These are phyloP conservation scores for Proterorhinus semilunaris DNA, from an alignment of 2,113 vertebrate species.

Conservation along the genomic window DNA sequence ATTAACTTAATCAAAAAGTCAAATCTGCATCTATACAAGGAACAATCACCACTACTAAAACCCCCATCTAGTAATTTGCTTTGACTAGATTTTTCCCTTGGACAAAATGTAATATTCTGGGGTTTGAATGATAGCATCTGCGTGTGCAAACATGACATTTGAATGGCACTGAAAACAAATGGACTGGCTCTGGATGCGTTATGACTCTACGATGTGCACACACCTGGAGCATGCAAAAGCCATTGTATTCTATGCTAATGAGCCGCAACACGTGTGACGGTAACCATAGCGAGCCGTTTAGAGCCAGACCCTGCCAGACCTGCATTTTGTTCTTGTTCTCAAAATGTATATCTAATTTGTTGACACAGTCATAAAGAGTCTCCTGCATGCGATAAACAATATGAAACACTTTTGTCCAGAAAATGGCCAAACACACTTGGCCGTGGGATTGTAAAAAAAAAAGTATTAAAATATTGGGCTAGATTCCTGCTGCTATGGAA, in stretches of 20 bases:
- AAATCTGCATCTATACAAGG: not conserved
- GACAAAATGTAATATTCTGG: constrained; percentile 45
- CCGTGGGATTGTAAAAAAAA: not conserved
- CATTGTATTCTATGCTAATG: constrained; percentile 48
- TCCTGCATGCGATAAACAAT: not conserved
- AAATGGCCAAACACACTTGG: not conserved
- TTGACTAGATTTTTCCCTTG: constrained; percentile 27
- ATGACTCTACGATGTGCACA: constrained; percentile 6
- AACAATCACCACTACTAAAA: constrained; percentile 21
- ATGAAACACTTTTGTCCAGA: not conserved
- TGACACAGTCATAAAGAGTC: too few relatives aligned
- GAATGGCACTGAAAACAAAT: constrained; percentile 48
- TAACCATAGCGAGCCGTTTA: constrained; percentile 9
- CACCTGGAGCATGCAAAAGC: constrained; percentile 27
- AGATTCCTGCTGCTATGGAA: constrained; percentile 9
- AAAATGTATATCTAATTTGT: constrained; percentile 10
- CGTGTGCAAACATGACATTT: constrained; percentile 40
- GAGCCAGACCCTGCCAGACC: constrained; percentile 4
- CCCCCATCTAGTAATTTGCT: constrained; percentile 41
- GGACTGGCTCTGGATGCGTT: constrained; percentile 38
- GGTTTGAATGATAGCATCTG: constrained; percentile 57
- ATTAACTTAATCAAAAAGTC: constrained; percentile 31
- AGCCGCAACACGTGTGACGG: not conserved
- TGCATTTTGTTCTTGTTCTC: not conserved
- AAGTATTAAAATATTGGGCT: not conserved